Percentiles rank a stretch among this genome's conserved stretches.
phyloP scores from a whole-genome alignment of 2,113 vertebrate genomes.

The Lonchura striata region DNA sequence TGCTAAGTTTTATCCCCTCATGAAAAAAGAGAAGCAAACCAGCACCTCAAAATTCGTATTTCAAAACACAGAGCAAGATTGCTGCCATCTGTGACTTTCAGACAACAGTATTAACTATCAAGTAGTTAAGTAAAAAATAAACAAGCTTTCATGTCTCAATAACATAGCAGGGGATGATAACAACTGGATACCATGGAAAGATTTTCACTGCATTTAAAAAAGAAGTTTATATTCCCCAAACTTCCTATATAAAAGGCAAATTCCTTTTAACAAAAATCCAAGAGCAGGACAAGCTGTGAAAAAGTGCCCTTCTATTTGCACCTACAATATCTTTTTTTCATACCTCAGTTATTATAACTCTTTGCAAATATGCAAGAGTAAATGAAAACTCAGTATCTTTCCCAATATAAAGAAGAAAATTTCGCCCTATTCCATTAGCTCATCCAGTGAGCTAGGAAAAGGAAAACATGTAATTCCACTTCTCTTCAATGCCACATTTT shows the following conservation, averaged over 20 bases:
- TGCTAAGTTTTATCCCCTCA: background rate
- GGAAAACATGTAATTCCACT: background rate
- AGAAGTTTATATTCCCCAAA: background rate
- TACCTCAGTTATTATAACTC: background rate
- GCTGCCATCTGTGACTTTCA: background rate
- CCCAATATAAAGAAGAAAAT: background rate
- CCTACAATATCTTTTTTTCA: background rate
- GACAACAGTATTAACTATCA: background rate
- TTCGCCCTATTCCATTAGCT: background rate
- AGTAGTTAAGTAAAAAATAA: background rate
- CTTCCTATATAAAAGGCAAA: background rate
- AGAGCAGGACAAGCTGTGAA: background rate
- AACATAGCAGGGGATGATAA: background rate
- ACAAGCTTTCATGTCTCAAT: background rate
- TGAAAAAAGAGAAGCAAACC: background rate
- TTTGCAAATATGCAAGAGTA: background rate
- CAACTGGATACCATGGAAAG: background rate
- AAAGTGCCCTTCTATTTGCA: background rate
- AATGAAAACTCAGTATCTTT: background rate
- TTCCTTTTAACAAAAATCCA: background rate
- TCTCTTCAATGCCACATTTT: background rate
- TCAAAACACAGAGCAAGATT: background rate
- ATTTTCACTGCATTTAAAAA: background rate
- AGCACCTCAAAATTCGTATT: background rate
- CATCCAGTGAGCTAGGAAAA: background rate